Conservation (phyloP, 2,113 vertebrate species). For the Alligator mississippiensis region DNA sequence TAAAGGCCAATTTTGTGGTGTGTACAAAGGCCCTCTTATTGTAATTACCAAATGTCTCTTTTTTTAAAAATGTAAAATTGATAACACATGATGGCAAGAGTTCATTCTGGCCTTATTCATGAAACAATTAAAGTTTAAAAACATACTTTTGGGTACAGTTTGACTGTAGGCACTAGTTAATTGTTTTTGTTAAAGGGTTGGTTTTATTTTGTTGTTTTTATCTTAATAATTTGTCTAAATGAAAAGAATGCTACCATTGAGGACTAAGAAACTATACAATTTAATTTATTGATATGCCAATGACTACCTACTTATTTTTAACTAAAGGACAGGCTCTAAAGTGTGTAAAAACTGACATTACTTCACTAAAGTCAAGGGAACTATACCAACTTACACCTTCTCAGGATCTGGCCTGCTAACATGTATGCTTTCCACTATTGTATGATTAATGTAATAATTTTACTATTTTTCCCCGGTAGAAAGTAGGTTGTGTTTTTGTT, state of each 20-base stretch:
- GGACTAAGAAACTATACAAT: not conserved
- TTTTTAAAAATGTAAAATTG: not conserved
- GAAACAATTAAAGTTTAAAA: not conserved
- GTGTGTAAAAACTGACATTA: not conserved
- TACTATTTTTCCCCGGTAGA: no score
- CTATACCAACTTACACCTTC: not conserved
- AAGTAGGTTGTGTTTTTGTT: no score
- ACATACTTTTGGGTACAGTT: not conserved
- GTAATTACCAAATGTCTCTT: no score
- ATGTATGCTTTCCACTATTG: not conserved
- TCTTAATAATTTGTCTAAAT: not conserved
- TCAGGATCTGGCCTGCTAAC: not conserved
- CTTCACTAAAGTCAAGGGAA: not conserved
- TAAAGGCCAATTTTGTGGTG: no score
- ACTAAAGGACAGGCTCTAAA: not conserved
- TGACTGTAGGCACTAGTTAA: not conserved
- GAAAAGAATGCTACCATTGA: accelerated
- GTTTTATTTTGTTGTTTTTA: no score
- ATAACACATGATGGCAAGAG: accelerated
- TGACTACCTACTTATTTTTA: not conserved
- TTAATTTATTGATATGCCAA: not conserved
- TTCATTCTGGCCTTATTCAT: not conserved
- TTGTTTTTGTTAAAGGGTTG: no score
- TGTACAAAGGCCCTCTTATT: no score
- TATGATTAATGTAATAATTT: no score